Evolutionary conservation across 2,113 vertebrate genomes (phyloP).

Genomic region (Noturus placidus): DNA sequence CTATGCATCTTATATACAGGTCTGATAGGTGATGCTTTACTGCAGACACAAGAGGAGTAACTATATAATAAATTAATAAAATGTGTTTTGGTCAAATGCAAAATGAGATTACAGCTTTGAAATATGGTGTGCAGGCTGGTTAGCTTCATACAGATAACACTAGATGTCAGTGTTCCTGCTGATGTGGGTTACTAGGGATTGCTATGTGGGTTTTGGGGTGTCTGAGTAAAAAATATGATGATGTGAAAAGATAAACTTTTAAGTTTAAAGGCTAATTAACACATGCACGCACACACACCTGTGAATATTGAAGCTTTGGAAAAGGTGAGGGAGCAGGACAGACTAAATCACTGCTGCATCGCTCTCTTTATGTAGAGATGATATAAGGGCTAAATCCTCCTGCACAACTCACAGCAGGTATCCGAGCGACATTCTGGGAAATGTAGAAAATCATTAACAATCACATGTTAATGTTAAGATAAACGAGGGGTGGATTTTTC

Average conservation of each 20-base stretch:
- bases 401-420: neutral
- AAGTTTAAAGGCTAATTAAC: conserved; percentile 20
- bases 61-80: neutral
- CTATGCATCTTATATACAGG: neutral
- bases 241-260: conserved; percentile 20
- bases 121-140: conserved; percentile 1
- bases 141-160: conserved; percentile 56
- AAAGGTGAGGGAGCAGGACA: neutral
- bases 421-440: neutral
- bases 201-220: conserved; percentile 8
- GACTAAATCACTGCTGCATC: neutral
- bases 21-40: conserved; percentile 10
- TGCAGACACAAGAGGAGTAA: neutral
- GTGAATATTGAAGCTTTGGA: neutral
- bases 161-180: conserved; percentile 73
- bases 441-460: neutral
- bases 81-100: neutral
- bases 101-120: neutral
- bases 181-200: conserved; percentile 49
- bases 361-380: too few species aligned
- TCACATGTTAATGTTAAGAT: neutral
- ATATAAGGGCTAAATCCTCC: neutral
- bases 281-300: neutral
- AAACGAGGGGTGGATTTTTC: neutral
- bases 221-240: neutral